Evolutionary conservation across 1,140 invertebrate genomes (phyloP), one percentile per base, ranked within the genome.

Genomic region (Copidosoma floridanum): DNA sequence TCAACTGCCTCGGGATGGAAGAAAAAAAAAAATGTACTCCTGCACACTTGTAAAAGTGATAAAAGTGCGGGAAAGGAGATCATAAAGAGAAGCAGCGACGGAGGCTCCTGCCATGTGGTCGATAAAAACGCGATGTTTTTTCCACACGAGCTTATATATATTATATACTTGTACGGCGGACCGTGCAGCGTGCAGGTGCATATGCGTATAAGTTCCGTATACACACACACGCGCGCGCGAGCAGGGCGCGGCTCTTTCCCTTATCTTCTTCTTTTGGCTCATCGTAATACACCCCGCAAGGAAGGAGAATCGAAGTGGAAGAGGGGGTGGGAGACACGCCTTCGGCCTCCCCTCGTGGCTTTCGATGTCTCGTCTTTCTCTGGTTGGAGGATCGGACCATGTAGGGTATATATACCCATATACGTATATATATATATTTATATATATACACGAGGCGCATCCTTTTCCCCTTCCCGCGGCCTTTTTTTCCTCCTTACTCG

Each of bases 281-380:
- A n/a, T n/a, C n/a, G n/a, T n/a, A n/a, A n/a, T n/a, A n/a, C n/a
- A n/a, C n/a, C 23, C 50, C 7, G 47, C 29, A 6, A 1, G 21
- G 40, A 43, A 26, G 40, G 64, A 48, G 61, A 57, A 44, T 57
- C 14, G 47, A 50, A 54, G 61, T 63, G 64, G 66, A 60, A 64
- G 57, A 50, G 54, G 43, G 26, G 37, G 26, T 1, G 57, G 16
- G 57, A 63, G 70, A 72, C 70, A 72, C 70, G 70, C 70, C 70
- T 71, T 66, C 67, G 43, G 58, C 65, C 41, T 59, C 67, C 66
- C 65, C n/a, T n/a, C 50, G 8, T 38, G 51, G 48, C 11, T 23
- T 18, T n/a, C n/a, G n/a, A n/a, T n/a, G n/a, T n/a, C n/a, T n/a
- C n/a, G n/a, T n/a, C n/a, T n/a, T n/a, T 58, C 59, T 61, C 66